Percentiles rank a stretch among this genome's conserved stretches.
Evolutionary conservation across 2,113 vertebrate species (phyloP).

Genomic region (Chaetura pelagica): DNA sequence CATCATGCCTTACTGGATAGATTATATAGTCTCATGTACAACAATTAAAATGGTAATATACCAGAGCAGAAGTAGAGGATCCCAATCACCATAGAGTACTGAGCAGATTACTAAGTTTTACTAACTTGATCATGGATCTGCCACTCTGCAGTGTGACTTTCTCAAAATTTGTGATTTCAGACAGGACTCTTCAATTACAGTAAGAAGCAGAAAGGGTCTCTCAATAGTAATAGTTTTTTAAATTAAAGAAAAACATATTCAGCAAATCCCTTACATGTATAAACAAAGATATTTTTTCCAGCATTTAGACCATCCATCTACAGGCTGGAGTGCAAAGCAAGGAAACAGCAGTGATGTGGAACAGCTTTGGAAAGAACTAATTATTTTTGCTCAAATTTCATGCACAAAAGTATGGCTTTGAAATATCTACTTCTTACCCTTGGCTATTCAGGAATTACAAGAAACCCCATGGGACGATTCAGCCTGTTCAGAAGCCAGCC

Average conservation of each 20-base stretch:
- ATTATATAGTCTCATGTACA: constrained; percentile 35
- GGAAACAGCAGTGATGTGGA: neutral
- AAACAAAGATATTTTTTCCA: neutral
- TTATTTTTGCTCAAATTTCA: neutral
- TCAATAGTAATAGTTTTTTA: neutral
- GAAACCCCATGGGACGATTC: neutral
- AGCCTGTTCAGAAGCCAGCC: neutral
- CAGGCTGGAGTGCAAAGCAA: neutral
- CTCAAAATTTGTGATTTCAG: neutral
- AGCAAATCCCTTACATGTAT: neutral
- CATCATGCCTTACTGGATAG: constrained; percentile 26
- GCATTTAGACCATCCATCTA: neutral
- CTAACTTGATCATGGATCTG: neutral
- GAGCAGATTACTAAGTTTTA: neutral
- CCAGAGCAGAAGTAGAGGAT: constrained; percentile 20
- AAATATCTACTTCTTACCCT: neutral
- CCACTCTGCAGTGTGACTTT: neutral
- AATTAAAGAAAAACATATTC: neutral
- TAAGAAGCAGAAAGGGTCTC: neutral
- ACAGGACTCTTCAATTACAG: neutral
- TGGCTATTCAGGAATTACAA: neutral
- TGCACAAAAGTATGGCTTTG: neutral
- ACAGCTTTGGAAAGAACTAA: neutral
- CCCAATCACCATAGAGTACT: neutral
- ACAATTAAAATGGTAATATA: constrained; percentile 66